Conservation (phyloP, 2,888 invertebrate species). For the Idaea biselata region DNA sequence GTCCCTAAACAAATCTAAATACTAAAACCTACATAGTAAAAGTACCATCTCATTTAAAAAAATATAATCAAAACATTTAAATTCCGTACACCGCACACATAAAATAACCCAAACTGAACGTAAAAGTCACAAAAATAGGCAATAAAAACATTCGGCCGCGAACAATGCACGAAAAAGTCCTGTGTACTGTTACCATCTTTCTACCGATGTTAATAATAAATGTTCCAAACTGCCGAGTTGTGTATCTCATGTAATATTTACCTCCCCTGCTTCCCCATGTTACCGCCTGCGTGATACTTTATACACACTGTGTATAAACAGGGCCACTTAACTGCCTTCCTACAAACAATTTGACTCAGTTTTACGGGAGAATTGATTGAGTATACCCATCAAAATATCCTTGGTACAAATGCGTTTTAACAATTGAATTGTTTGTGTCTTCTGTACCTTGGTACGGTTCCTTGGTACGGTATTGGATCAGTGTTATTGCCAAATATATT, state of each 20-base stretch:
- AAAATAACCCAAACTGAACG: constrained; percentile 59
- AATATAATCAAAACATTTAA: constrained; percentile 30
- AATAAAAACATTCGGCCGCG: constrained; percentile 61
- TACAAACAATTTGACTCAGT: constrained; percentile 45
- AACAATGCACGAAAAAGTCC: constrained; percentile 71
- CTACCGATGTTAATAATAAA: constrained; percentile 76
- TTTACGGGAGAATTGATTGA: constrained; percentile 48
- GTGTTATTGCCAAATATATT: neutral
- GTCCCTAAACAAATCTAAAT: too few relatives aligned
- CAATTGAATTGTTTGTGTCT: constrained; percentile 3
- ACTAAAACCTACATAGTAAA: constrained; percentile 11
- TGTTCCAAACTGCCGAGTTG: constrained; percentile 78
- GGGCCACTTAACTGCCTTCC: constrained; percentile 40
- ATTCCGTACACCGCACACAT: constrained; percentile 40
- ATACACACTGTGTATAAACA: constrained; percentile 41
- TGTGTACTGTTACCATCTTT: constrained; percentile 54
- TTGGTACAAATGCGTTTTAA: constrained; percentile 17
- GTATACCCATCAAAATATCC: constrained; percentile 37
- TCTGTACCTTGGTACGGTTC: neutral
- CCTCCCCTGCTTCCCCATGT: constrained; percentile 67
- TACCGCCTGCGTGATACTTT: constrained; percentile 64
- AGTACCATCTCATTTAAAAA: constrained; percentile 16
- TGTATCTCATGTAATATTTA: constrained; percentile 78
- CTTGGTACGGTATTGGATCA: neutral
- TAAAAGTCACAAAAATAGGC: constrained; percentile 71